phyloP scores from a whole-genome alignment of 1,140 invertebrate species.

The Bombyx mandarina region DNA sequence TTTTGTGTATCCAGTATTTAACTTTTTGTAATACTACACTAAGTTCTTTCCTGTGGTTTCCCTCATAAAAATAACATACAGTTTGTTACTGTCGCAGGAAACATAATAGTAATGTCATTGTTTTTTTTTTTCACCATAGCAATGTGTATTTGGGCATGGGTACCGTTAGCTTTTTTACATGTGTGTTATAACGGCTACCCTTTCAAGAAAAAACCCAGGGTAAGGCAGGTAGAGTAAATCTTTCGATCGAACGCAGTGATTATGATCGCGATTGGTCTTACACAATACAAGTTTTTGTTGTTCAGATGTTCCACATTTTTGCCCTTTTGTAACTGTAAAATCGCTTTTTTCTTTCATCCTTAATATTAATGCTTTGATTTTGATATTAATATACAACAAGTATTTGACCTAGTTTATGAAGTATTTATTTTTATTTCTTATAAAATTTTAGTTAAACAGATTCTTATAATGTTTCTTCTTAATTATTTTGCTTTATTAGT shows the following conservation, averaged over 20 bases:
- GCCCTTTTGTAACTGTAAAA: conserved; percentile 30
- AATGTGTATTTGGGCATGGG: conserved; percentile 56
- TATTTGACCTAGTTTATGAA: no score
- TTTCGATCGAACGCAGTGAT: conserved; percentile 43
- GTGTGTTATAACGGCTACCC: conserved; percentile 50
- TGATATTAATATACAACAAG: not conserved
- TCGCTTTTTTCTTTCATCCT: not conserved
- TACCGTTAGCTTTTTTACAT: conserved; percentile 55
- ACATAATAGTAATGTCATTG: conserved; percentile 50
- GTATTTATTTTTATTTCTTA: no score
- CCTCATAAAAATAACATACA: no score
- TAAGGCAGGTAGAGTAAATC: conserved; percentile 57
- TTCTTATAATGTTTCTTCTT: no score
- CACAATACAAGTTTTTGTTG: conserved; percentile 38
- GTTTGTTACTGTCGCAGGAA: conserved; percentile 36
- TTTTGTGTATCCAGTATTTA: no score
- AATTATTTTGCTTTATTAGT: no score
- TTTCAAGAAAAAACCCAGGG: conserved; percentile 52
- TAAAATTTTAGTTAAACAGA: no score
- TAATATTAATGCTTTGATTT: conserved; percentile 1
- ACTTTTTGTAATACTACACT: no score
- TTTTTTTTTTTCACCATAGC: conserved; percentile 47
- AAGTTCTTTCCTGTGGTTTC: no score
- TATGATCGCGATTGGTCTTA: conserved; percentile 38
- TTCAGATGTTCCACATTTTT: conserved; percentile 35